A percentile compares a stretch with the other conserved stretches of the same genome.
Evolutionary conservation across 1,140 invertebrate genomes (phyloP).

Genomic region (Aphidius ervi): DNA sequence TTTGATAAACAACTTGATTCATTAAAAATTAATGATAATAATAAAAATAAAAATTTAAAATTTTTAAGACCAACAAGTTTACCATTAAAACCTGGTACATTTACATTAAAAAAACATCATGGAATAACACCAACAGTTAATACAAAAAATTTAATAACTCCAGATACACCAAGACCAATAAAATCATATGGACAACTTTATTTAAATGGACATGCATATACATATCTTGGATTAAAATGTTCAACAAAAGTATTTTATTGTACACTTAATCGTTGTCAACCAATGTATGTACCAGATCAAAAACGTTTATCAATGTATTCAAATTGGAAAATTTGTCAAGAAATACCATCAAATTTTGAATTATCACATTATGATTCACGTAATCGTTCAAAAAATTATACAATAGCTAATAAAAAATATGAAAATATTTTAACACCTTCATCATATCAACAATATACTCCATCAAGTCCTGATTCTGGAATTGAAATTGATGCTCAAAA

Average conservation of each 20-base stretch:
- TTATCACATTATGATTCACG: slow-evolving; percentile 74
- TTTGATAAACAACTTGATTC: slow-evolving; percentile 5
- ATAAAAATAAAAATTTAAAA: slow-evolving; percentile 50
- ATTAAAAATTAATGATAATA: neutral
- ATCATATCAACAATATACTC: slow-evolving; percentile 53
- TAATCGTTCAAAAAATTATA: slow-evolving; percentile 60
- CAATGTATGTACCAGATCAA: slow-evolving; percentile 89
- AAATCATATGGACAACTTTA: slow-evolving; percentile 85
- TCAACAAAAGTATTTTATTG: slow-evolving; percentile 89
- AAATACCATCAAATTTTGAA: slow-evolving; percentile 68
- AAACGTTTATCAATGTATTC: slow-evolving; percentile 95
- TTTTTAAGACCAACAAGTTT: slow-evolving; percentile 75
- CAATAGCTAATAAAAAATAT: slow-evolving; percentile 59
- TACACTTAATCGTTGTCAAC: slow-evolving; percentile 87
- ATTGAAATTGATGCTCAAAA: slow-evolving; percentile 40
- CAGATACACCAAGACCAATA: slow-evolving; percentile 82
- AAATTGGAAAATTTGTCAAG: slow-evolving; percentile 84
- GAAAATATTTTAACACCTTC: slow-evolving; percentile 70
- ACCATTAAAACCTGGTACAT: slow-evolving; percentile 76
- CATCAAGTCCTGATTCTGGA: slow-evolving; percentile 42
- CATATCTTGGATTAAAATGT: slow-evolving; percentile 84
- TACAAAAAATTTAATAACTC: slow-evolving; percentile 75
- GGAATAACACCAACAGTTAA: slow-evolving; percentile 72
- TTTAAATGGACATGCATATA: slow-evolving; percentile 88
- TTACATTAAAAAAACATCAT: slow-evolving; percentile 71